These are phyloP conservation scores for Ferrisia virgata DNA, from an alignment of 2,888 invertebrate species.

Conservation along the genomic window DNA sequence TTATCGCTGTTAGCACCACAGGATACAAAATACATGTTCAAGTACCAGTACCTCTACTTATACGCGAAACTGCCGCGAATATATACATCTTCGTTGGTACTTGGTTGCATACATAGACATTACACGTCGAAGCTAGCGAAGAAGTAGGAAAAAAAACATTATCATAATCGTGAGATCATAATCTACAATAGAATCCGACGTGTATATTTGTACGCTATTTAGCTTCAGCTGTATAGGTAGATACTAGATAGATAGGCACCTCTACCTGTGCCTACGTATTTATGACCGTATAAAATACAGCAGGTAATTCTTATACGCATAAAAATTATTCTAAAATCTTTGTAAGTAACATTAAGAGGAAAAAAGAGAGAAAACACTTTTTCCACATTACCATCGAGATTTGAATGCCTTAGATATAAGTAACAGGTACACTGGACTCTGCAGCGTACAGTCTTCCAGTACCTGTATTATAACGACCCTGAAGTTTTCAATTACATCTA, in stretches of 20 bases:
- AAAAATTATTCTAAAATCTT: not conserved
- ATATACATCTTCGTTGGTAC: too few relatives aligned
- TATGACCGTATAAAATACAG: not conserved
- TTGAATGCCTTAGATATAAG: not conserved
- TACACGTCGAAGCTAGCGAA: not conserved
- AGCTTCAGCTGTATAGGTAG: too few relatives aligned
- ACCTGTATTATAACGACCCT: not conserved
- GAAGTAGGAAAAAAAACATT: not conserved
- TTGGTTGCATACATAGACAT: too few relatives aligned
- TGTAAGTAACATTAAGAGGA: not conserved
- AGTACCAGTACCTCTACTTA: too few relatives aligned
- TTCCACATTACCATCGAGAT: not conserved
- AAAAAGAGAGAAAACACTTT: not conserved
- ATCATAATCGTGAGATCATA: not conserved
- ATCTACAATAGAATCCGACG: conserved; percentile 5
- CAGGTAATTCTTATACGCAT: not conserved
- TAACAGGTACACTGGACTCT: not conserved
- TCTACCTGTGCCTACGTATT: not conserved
- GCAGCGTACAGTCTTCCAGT: not conserved
- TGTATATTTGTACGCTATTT: not conserved
- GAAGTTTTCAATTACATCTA: not conserved
- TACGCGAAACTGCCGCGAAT: not conserved
- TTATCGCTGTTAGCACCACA: not conserved
- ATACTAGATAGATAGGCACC: too few relatives aligned
- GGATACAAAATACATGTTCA: not conserved